These are phyloP conservation scores for Wasmannia auropunctata DNA, from an alignment of 1,140 invertebrate genomes.

Conservation along the genomic window DNA sequence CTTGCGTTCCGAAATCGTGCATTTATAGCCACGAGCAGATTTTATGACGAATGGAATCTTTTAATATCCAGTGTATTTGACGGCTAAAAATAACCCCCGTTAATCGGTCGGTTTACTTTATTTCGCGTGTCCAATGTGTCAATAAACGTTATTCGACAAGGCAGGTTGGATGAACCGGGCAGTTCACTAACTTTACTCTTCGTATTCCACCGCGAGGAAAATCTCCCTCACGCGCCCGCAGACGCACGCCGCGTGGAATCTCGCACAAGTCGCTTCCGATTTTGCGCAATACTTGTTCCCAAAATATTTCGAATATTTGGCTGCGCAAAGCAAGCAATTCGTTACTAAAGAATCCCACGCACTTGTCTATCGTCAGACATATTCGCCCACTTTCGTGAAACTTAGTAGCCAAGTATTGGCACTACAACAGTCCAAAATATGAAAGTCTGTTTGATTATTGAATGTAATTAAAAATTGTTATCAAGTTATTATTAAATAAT, in stretches of 20 bases:
- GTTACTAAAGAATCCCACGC: conserved; percentile 35
- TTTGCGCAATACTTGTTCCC: conserved; percentile 50
- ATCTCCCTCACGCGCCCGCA: not conserved
- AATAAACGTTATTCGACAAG: conserved; percentile 41
- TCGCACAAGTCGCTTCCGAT: conserved; percentile 34
- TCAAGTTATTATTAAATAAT: not conserved
- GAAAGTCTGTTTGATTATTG: not conserved
- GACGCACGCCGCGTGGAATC: not conserved
- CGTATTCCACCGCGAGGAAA: not conserved
- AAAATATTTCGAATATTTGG: conserved; percentile 59
- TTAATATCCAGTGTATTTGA: conserved; percentile 27
- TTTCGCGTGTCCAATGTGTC: conserved; percentile 14
- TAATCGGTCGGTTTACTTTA: conserved; percentile 15
- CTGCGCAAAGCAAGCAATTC: conserved; percentile 19
- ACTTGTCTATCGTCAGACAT: not conserved
- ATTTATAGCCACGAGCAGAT: conserved; percentile 20
- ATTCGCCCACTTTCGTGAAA: conserved; percentile 15
- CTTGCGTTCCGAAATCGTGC: not conserved
- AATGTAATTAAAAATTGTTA: not conserved
- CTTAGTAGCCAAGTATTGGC: not conserved
- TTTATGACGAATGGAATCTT: conserved; percentile 17
- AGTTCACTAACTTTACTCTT: conserved; percentile 20
- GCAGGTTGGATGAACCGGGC: not conserved
- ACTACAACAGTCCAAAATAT: not conserved
- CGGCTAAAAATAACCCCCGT: conserved; percentile 25